A percentile compares a stretch with the other conserved stretches of the same genome.
Conservation (phyloP, 2,113 vertebrate genomes). For the Rousettus leschenaultii region DNA sequence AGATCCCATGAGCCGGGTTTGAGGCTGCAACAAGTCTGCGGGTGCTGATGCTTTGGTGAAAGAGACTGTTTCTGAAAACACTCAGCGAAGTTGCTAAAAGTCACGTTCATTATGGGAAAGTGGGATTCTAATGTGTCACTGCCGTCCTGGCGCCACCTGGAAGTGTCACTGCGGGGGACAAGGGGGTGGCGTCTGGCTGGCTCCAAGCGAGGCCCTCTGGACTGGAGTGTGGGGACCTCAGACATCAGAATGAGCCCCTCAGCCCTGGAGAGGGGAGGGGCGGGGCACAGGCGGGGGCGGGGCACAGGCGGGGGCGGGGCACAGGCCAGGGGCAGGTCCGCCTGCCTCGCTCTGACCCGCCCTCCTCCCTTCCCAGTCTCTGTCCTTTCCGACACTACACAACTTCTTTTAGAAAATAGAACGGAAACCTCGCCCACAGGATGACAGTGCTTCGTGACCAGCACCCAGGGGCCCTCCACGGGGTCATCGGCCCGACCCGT, state of each 20-base stretch:
- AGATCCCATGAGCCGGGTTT: slow-evolving; percentile 31
- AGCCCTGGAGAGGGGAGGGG: neutral
- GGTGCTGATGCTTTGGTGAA: neutral
- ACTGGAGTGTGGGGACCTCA: neutral
- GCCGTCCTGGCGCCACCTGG: neutral
- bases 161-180: neutral
- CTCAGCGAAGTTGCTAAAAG: slow-evolving; percentile 40
- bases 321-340: neutral
- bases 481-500: fast-evolving
- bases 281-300: neutral
- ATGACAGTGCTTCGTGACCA: neutral
- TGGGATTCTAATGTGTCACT: slow-evolving; percentile 24
- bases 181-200: neutral
- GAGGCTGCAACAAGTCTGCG: neutral
- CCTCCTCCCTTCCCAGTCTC: neutral
- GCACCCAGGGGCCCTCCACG: neutral
- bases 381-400: neutral
- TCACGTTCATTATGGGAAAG: slow-evolving; percentile 17
- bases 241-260: neutral
- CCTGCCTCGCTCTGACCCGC: neutral
- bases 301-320: no score
- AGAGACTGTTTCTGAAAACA: slow-evolving; percentile 30
- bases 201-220: neutral
- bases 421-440: neutral
- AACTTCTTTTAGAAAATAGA: neutral